Evolutionary conservation across 2,113 vertebrate genomes (phyloP), one percentile per base, ranked within the genome.

Genomic region (Solea solea): DNA sequence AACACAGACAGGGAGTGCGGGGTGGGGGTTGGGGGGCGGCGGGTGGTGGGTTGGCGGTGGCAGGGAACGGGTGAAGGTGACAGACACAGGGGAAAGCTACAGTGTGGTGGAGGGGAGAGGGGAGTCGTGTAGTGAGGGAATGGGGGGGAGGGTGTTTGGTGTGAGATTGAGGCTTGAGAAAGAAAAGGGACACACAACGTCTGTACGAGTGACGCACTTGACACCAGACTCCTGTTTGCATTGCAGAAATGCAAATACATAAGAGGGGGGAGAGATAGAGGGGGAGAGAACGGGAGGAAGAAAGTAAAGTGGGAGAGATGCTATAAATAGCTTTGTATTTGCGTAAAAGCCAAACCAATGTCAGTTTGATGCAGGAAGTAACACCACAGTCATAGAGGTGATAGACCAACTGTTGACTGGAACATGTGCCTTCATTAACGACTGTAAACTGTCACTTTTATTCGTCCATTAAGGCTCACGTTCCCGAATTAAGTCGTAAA

Each of bases 261-360:
- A 34, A 58, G 64, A 64, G 34, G 59, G 34, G 66, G 75, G 44
- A 61, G 49, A 73, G 62, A 73, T 34, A 59, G 71, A 52, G 66
- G 55, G 41, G 56, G 77, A 63, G 68, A 69, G 64, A 68, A 76
- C 8, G 57, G 62, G 60, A 80, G 73, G 61, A 61, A 84, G 77
- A 86, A 77, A 83, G 86, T 84, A 60, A 78, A 87, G 70, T 71
- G 71, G 73, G 73, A 86, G 78, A 84, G 69, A 58, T 41, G 89
- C 90, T 74, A 92, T 88, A 94, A 93, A 93, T 91, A 88, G 91
- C 65, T 56, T 48, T 44, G 44, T 76, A 86, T 91, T 89, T 90
- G 85, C 50, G 76, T 83, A 81, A 21, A 72, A 82, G 45, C 13
- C 84, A 90, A 91, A 86, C 89, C 86, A 85, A 81, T 40, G 62